phyloP scores from a whole-genome alignment of 2,797 vertebrate genomes.

The Crenuchus spilurus region DNA sequence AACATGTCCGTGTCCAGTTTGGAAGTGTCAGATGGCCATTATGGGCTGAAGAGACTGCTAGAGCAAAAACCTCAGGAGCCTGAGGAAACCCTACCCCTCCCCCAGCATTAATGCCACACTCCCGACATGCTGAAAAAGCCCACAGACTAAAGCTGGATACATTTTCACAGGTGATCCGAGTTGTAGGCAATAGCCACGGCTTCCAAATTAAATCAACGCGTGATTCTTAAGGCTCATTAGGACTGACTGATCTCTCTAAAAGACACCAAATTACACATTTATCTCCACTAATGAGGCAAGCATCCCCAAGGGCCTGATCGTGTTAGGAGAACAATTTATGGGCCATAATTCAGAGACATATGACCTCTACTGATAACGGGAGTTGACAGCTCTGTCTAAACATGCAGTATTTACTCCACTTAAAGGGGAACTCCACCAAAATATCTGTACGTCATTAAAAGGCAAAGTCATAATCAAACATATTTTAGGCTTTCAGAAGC shows the following conservation, averaged over 20 bases:
- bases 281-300: constrained; percentile 50
- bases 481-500: no score
- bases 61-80: not conserved
- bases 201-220: constrained; percentile 36
- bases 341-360: constrained; percentile 44
- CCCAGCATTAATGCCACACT: not conserved
- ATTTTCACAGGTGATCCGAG: not conserved
- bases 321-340: constrained; percentile 36
- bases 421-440: not conserved
- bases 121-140: constrained; percentile 9
- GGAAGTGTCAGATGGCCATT: not conserved
- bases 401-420: not conserved
- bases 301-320: constrained; percentile 24
- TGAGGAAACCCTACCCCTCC: not conserved
- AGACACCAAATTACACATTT: constrained; percentile 45
- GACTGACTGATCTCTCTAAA: constrained; percentile 35
- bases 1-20: not conserved
- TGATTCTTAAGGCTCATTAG: constrained; percentile 31
- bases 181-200: not conserved
- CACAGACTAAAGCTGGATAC: not conserved
- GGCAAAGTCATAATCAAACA: no score
- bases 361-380: constrained; percentile 27
- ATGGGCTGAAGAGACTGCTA: not conserved
- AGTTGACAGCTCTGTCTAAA: constrained; percentile 22
- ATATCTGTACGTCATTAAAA: no score